phyloP scores from a whole-genome alignment of 2,888 invertebrate genomes.

The Nycteola revayana region DNA sequence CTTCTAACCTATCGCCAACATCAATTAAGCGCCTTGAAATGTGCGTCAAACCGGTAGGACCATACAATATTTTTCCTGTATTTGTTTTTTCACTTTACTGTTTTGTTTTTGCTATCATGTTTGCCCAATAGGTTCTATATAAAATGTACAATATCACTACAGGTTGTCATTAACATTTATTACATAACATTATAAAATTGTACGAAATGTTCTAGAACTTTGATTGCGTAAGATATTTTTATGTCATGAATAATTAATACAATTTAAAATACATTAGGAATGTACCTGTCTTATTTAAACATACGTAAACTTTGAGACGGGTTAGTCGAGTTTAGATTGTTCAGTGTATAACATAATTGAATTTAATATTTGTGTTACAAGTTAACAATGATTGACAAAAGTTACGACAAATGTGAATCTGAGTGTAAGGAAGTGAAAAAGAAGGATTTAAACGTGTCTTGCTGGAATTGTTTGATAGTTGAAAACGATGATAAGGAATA shows the following conservation, averaged over 20 bases:
- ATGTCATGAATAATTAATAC: conserved; percentile 52
- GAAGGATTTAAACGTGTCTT: conserved; percentile 48
- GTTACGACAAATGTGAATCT: conserved; percentile 31
- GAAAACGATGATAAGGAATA: conserved; percentile 39
- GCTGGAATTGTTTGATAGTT: conserved; percentile 65
- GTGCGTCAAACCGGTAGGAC: conserved; percentile 27
- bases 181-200: conserved; percentile 36
- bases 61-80: conserved; percentile 8
- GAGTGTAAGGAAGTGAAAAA: conserved; percentile 30
- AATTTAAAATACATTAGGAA: conserved; percentile 59
- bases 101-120: no score
- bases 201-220: conserved; percentile 32
- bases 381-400: conserved; percentile 28
- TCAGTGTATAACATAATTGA: conserved; percentile 12
- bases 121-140: no score
- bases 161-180: conserved; percentile 26
- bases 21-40: conserved; percentile 34
- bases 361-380: background rate
- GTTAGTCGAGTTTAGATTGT: conserved; percentile 46
- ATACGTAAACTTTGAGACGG: conserved; percentile 32
- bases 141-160: no score
- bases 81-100: conserved; percentile 3
- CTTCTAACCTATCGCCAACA: conserved; percentile 40
- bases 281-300: conserved; percentile 53
- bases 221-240: conserved; percentile 48